These are phyloP conservation scores for Odontomachus brunneus DNA, from an alignment of 1,140 invertebrate species.

Conservation along the genomic window DNA sequence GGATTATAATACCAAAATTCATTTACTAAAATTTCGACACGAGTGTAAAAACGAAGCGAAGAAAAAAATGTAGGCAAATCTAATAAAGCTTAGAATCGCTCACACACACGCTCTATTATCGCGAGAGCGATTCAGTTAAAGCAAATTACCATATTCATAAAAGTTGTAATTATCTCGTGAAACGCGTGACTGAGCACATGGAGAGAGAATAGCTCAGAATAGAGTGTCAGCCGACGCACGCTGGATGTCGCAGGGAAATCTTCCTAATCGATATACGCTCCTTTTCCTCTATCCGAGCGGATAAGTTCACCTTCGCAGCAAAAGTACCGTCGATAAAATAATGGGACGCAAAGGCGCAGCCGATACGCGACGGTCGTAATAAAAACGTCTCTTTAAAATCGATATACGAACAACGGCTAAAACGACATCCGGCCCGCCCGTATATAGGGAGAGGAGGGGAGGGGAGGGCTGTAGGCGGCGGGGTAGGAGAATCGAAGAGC, in stretches of 20 bases:
- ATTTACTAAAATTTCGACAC: too few relatives aligned
- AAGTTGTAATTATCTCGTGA: not conserved
- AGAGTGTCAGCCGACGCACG: too few relatives aligned
- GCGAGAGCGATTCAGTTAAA: too few relatives aligned
- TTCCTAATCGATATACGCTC: conserved; percentile 20
- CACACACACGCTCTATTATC: too few relatives aligned
- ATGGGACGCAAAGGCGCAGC: conserved; percentile 28
- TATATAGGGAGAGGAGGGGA: not conserved
- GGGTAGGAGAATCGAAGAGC: not conserved
- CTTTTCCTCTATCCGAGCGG: not conserved
- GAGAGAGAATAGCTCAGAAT: too few relatives aligned
- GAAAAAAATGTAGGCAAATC: too few relatives aligned
- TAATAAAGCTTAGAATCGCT: too few relatives aligned
- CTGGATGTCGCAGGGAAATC: not conserved
- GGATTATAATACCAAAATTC: too few relatives aligned
- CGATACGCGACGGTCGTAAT: conserved; percentile 13
- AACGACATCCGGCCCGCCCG: conserved; percentile 57
- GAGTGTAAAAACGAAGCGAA: too few relatives aligned
- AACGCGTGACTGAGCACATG: too few relatives aligned
- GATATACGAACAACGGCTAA: conserved; percentile 54
- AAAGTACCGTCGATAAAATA: conserved; percentile 31
- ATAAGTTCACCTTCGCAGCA: conserved; percentile 7
- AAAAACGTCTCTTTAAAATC: conserved; percentile 62
- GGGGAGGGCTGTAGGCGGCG: conserved; percentile 28
- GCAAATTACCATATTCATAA: not conserved